phyloP scores from a whole-genome alignment of 2,113 vertebrate species.

The Petroica traversi region DNA sequence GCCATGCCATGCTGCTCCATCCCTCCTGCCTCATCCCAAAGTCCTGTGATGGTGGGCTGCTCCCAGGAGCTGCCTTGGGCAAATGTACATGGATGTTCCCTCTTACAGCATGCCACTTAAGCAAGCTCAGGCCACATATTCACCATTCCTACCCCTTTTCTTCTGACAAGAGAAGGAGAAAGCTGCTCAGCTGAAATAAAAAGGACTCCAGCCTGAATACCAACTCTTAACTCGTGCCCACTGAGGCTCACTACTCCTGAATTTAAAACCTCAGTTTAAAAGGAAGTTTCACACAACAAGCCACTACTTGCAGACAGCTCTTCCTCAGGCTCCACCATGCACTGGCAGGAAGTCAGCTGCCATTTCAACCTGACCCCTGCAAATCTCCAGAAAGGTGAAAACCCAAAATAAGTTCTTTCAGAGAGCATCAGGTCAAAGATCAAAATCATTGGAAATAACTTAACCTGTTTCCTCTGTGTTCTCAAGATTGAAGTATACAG shows the following conservation, averaged over 20 bases:
- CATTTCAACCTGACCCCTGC: not conserved
- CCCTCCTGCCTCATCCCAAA: not conserved
- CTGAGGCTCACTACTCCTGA: not conserved
- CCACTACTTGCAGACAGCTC: not conserved
- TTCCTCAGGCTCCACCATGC: not conserved
- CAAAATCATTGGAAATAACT: not conserved
- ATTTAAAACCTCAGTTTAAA: not conserved
- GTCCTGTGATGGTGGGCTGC: accelerated
- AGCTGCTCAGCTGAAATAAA: not conserved
- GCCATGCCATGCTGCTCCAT: not conserved
- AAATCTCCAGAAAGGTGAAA: not conserved
- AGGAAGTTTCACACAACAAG: not conserved
- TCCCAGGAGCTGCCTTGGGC: not conserved
- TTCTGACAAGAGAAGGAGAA: not conserved
- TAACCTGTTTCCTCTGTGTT: not conserved
- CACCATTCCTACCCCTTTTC: not conserved
- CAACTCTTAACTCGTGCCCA: not conserved
- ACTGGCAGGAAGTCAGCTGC: not conserved
- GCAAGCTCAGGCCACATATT: not conserved
- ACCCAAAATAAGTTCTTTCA: not conserved
- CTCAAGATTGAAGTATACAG: not conserved
- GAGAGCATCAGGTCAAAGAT: not conserved
- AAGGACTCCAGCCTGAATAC: not conserved
- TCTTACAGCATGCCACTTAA: not conserved
- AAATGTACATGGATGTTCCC: not conserved